Conservation (phyloP, 2,797 vertebrate species). For the Melanogrammus aeglefinus region DNA sequence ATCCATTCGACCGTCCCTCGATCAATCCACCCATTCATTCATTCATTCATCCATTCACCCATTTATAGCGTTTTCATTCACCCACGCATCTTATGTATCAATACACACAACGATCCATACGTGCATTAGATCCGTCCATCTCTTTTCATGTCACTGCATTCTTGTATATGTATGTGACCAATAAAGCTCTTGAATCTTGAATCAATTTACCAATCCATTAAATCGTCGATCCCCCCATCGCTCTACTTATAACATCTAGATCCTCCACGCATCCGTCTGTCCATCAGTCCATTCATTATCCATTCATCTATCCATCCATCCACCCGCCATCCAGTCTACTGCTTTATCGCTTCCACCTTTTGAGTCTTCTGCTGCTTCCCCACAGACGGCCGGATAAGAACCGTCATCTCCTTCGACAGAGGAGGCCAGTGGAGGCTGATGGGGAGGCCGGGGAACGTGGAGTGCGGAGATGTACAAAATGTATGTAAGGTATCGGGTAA, state of each 20-base stretch:
- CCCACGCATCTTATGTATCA: not conserved
- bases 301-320: not conserved
- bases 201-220: not conserved
- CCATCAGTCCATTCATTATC: not conserved
- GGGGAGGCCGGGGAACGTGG: conserved; percentile 72
- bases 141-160: no score
- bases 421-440: conserved; percentile 74
- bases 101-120: not conserved
- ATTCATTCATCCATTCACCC: no score
- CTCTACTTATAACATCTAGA: not conserved
- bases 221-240: no score
- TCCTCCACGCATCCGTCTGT: not conserved
- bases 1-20: not conserved
- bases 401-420: conserved; percentile 77
- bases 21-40: not conserved
- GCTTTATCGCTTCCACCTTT: not conserved
- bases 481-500: conserved; percentile 38
- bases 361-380: conserved; percentile 12
- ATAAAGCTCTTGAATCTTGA: no score
- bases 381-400: conserved; percentile 74
- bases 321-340: not conserved
- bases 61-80: not conserved
- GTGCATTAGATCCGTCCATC: no score
- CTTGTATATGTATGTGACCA: no score
- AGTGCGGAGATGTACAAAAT: conserved; percentile 61